Evolutionary conservation across 2,113 vertebrate genomes (phyloP).

Genomic region (Ia io): DNA sequence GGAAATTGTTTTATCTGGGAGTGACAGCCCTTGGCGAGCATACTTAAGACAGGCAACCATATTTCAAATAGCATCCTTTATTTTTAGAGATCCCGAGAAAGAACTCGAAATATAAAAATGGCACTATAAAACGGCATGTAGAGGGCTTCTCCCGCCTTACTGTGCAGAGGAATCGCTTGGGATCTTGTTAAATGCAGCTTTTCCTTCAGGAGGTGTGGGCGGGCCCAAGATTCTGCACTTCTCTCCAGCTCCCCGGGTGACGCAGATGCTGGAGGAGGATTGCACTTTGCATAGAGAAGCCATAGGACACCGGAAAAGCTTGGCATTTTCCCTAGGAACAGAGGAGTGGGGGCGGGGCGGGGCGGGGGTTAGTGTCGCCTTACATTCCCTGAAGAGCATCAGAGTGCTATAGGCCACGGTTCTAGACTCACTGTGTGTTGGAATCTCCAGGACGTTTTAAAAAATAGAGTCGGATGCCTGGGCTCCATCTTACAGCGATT

Average conservation of each 20-base stretch:
- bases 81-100: not conserved
- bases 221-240: not conserved
- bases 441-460: not conserved
- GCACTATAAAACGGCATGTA: not conserved
- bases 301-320: fast-evolving
- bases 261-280: not conserved
- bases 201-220: fast-evolving
- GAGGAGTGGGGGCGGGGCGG: not conserved
- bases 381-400: not conserved
- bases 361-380: too few relatives aligned
- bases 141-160: not conserved
- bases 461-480: not conserved
- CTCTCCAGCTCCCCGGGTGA: not conserved
- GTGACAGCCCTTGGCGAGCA: not conserved
- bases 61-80: not conserved
- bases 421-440: too few relatives aligned
- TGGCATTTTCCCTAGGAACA: not conserved
- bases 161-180: fast-evolving
- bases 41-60: not conserved
- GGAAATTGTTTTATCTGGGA: not conserved
- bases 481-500: not conserved
- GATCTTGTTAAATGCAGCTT: not conserved
- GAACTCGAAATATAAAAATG: too few relatives aligned
- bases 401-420: fast-evolving
- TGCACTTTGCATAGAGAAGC: not conserved